Evolutionary conservation across 2,113 vertebrate genomes (phyloP).

Genomic region (Pelvicachromis taeniatus): DNA sequence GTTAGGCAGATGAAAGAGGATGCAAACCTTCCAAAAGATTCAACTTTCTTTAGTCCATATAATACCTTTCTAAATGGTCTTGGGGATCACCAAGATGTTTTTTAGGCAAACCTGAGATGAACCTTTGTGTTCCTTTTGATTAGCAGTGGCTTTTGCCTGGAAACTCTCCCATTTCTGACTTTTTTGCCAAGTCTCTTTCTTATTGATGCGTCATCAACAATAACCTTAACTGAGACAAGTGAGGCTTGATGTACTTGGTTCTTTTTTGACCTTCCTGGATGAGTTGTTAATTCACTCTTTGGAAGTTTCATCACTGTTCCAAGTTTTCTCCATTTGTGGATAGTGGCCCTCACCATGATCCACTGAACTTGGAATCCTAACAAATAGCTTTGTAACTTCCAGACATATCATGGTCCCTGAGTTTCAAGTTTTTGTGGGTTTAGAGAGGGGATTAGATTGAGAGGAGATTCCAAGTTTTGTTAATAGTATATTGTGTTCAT

Average conservation of each 20-base stretch:
- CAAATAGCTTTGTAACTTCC: neutral
- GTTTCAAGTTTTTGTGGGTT: neutral
- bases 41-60: neutral
- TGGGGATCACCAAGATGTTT: neutral
- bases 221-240: neutral
- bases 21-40: neutral
- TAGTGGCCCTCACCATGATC: neutral
- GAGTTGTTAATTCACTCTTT: neutral
- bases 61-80: neutral
- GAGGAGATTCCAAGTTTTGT: neutral
- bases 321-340: too few species aligned
- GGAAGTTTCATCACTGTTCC: neutral
- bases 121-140: neutral
- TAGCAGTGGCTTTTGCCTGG: neutral
- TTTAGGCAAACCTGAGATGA: neutral
- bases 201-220: neutral
- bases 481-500: neutral
- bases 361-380: neutral
- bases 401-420: neutral
- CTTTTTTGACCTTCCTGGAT: neutral
- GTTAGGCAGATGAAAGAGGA: neutral
- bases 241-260: neutral
- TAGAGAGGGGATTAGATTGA: neutral
- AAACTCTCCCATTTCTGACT: neutral
- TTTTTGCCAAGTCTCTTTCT: neutral